A percentile compares a stretch with the other conserved stretches of the same genome.
phyloP scores from a whole-genome alignment of 1,140 invertebrate genomes.

The Apis mellifera region DNA sequence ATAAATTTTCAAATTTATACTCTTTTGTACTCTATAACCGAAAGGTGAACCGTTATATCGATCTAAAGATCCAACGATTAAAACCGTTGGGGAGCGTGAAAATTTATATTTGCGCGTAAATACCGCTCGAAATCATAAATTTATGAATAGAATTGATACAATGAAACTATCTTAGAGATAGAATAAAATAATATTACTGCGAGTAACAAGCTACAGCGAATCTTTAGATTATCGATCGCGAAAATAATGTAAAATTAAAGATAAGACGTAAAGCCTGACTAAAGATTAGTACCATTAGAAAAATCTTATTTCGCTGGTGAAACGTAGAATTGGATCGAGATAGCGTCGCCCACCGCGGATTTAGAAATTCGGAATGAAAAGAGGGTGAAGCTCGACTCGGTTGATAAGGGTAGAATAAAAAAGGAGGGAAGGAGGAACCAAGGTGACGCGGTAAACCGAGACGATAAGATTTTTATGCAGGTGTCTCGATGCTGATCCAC shows the following conservation, averaged over 20 bases:
- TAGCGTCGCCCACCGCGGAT: too few species aligned
- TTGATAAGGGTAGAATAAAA: conserved; percentile 44
- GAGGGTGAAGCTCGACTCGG: not conserved
- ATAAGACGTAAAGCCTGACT: too few species aligned
- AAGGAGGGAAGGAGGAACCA: conserved; percentile 30
- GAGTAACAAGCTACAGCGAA: not conserved
- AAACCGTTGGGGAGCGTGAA: not conserved
- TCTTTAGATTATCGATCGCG: not conserved
- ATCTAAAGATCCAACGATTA: not conserved
- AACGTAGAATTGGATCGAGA: too few species aligned
- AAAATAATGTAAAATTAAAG: not conserved
- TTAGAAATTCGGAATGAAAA: too few species aligned
- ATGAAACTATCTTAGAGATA: not conserved
- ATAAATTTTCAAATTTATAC: not conserved
- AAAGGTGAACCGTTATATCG: not conserved
- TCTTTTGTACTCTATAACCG: not conserved
- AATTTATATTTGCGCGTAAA: too few species aligned
- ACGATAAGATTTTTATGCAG: conserved; percentile 61
- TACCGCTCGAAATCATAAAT: not conserved
- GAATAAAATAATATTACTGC: not conserved
- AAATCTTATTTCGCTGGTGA: too few species aligned
- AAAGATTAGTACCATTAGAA: too few species aligned
- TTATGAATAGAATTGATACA: not conserved
- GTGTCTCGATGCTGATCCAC: conserved; percentile 67
- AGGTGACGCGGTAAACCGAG: conserved; percentile 54